Evolutionary conservation across 2,888 invertebrate species (phyloP).

Genomic region (Minunthozetes semirufus): DNA sequence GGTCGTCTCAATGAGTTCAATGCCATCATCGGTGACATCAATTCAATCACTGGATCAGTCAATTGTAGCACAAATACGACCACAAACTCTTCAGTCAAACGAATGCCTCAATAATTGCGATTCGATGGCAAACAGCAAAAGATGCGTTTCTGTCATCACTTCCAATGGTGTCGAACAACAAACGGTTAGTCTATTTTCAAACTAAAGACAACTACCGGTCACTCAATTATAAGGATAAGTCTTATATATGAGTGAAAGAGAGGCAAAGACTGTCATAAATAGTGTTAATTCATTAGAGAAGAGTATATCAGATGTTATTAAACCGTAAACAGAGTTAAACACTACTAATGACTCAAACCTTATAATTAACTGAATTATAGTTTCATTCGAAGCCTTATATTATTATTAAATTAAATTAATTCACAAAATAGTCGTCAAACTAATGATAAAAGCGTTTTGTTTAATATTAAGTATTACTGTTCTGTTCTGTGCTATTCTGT

Average conservation of each 20-base stretch:
- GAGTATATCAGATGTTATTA: not conserved
- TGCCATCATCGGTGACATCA: not conserved
- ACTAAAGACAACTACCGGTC: not conserved
- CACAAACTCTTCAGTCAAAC: not conserved
- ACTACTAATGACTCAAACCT: not conserved
- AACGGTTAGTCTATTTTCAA: conserved; percentile 31
- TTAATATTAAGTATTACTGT: not conserved
- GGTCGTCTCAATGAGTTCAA: not conserved
- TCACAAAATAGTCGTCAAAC: not conserved
- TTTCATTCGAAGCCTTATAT: not conserved
- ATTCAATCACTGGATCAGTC: not conserved
- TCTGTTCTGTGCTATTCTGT: too few relatives aligned
- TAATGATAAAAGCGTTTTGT: not conserved
- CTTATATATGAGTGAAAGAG: not conserved
- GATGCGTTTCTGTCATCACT: conserved; percentile 34
- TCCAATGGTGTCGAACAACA: conserved; percentile 42
- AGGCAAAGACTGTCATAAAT: not conserved
- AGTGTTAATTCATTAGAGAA: not conserved
- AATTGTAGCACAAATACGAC: not conserved
- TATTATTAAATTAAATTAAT: not conserved
- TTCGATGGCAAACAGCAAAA: not conserved
- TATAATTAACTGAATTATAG: not conserved
- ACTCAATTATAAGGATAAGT: not conserved
- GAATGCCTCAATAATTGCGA: not conserved
- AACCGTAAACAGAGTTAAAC: not conserved